phyloP scores from a whole-genome alignment of 2,888 invertebrate genomes.

The Alloplasta piceator region DNA sequence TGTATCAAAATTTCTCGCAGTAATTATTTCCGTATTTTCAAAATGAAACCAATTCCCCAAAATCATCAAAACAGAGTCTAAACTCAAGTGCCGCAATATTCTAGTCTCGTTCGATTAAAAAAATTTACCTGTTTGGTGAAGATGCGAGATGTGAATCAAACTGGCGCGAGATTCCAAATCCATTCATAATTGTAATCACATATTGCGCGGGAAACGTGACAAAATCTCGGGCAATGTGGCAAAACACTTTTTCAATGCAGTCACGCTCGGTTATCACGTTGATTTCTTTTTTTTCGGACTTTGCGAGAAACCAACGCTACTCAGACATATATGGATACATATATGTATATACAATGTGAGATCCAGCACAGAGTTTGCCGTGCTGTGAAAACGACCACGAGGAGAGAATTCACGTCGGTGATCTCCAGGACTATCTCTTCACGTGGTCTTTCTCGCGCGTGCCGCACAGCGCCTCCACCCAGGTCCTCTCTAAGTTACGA shows the following conservation, averaged over 20 bases:
- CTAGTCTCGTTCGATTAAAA: too few species aligned
- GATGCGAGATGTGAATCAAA: background rate
- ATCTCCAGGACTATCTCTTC: constrained; percentile 65
- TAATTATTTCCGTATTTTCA: too few species aligned
- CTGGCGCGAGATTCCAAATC: constrained; percentile 25
- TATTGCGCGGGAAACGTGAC: constrained; percentile 12
- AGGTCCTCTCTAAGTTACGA: constrained; percentile 80
- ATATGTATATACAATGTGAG: constrained; percentile 50
- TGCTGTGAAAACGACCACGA: constrained; percentile 24
- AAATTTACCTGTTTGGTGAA: constrained; percentile 34
- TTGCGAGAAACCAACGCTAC: constrained; percentile 42
- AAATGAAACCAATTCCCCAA: too few species aligned
- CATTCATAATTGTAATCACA: constrained; percentile 27
- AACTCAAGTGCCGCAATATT: too few species aligned
- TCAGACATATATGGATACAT: constrained; percentile 33
- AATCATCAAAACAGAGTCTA: too few species aligned
- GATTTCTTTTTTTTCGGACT: constrained; percentile 30
- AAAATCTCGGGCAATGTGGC: background rate
- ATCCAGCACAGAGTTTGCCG: constrained; percentile 30
- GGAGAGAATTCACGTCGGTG: constrained; percentile 57
- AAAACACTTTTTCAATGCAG: constrained; percentile 16
- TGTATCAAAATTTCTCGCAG: too few species aligned
- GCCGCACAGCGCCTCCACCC: constrained; percentile 63
- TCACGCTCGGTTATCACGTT: constrained; percentile 10
- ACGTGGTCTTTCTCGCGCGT: constrained; percentile 61